These are phyloP conservation scores for Empis stercorea DNA, from an alignment of 2,888 invertebrate genomes.

Conservation along the genomic window DNA sequence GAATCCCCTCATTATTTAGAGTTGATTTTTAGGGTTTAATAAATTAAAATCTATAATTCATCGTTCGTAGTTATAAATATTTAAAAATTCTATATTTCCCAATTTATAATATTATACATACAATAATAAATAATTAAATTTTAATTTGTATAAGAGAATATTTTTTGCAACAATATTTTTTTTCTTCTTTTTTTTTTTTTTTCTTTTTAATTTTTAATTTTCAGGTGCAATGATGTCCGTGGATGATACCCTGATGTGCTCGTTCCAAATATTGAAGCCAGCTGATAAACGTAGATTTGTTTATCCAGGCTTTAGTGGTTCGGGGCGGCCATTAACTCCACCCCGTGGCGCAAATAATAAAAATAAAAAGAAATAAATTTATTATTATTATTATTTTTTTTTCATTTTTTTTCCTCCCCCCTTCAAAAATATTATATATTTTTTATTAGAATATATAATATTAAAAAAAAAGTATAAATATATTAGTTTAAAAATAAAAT, in stretches of 20 bases:
- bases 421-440: slow-evolving; percentile 7
- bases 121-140: no score
- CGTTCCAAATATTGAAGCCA: slow-evolving; percentile 93
- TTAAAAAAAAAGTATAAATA: not conserved
- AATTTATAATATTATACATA: no score
- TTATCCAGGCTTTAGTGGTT: slow-evolving; percentile 81
- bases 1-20: no score
- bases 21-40: no score
- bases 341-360: slow-evolving; percentile 89
- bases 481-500: not conserved
- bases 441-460: not conserved
- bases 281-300: slow-evolving; percentile 98
- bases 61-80: no score
- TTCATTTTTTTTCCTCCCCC: slow-evolving; percentile 7
- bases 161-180: not conserved
- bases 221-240: slow-evolving; percentile 94
- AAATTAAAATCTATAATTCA: no score
- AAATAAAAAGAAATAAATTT: slow-evolving; percentile 82
- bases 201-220: slow-evolving; percentile 2
- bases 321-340: slow-evolving; percentile 95
- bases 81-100: no score
- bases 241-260: slow-evolving; percentile 99
- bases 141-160: no score
- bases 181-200: slow-evolving; percentile 5
- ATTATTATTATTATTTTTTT: slow-evolving; percentile 17